Percentiles rank a stretch among this genome's conserved stretches.
phyloP scores from a whole-genome alignment of 2,888 invertebrate genomes.

The Temnothorax unifasciatus region DNA sequence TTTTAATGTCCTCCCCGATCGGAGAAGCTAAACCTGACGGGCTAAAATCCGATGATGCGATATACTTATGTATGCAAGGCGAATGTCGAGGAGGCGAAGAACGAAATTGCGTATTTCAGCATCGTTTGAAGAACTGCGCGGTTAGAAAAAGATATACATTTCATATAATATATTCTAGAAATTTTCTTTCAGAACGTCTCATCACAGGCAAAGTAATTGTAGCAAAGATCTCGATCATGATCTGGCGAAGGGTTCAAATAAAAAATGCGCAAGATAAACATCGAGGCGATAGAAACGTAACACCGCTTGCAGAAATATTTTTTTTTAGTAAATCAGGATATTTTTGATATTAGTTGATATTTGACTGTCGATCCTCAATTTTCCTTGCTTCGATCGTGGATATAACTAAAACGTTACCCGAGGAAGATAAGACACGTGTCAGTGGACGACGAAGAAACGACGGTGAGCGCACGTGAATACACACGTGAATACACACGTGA shows the following conservation, averaged over 20 bases:
- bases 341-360: neutral
- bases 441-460: conserved; percentile 46
- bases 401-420: conserved; percentile 10
- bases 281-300: neutral
- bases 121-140: neutral
- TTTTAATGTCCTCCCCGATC: conserved; percentile 46
- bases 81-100: conserved; percentile 9
- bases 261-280: neutral
- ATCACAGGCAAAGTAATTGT: neutral
- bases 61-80: conserved; percentile 20
- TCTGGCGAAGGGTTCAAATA: neutral
- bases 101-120: neutral
- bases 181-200: neutral
- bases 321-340: neutral
- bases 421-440: conserved; percentile 42
- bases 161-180: neutral
- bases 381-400: neutral
- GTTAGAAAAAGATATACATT: neutral
- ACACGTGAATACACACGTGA: conserved; percentile 71
- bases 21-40: conserved; percentile 1
- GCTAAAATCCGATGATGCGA: conserved; percentile 31
- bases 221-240: neutral
- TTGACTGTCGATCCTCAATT: neutral
- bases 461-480: conserved; percentile 64
- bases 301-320: neutral